Base-by-base conservation (phyloP, 2,888 invertebrate genomes). In the Protonemura montana region DNA sequence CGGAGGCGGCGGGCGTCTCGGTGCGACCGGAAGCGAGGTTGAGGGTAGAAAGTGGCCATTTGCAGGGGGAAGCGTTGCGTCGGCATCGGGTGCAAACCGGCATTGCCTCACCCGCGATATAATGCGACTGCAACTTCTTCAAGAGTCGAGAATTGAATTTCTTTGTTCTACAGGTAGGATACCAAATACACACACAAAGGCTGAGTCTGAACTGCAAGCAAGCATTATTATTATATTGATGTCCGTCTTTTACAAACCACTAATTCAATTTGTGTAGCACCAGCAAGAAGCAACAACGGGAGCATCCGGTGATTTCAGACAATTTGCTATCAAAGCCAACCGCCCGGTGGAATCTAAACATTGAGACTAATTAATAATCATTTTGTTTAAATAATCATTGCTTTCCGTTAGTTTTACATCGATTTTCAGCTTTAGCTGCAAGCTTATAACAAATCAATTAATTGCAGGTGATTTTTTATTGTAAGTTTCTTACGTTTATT, bases 1-100 rank as follows among this genome's bases (percentile, higher is more conserved):
- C 1, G 59, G 13, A 10, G 10, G 10, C 3, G 35, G 10, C 3
- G 35, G 35, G 35, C 35, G 35, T 35, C 35, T 10, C 3, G 76
- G 5, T 13, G 13, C 26, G 7, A 7, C 26, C 78, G 78, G 78
- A 78, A 78, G 78, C 78, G 28, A 29, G 29, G 81, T 30, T 81
- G 81, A 81, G 81, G 81, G 28, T 81, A 81, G 81, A 85, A 42
- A 78, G 59, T 42, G 77, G 76, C 29, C 80, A 42, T 89, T 89
- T 88, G 90, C 92, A 93, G 93, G 93, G 90, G 93, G 92, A 90
- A 93, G 91, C 91, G 93, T 93, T 90, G 93, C 93, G 89, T 93
- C 93, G 88, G 92, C 92, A 88, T 93, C 93, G 90, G 93, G 93
- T 93, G 91, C 91, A 89, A 90, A 90, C 88, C 89, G 91, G 89